phyloP scores from a whole-genome alignment of 2,888 invertebrate genomes.

The Adela reaumurella region DNA sequence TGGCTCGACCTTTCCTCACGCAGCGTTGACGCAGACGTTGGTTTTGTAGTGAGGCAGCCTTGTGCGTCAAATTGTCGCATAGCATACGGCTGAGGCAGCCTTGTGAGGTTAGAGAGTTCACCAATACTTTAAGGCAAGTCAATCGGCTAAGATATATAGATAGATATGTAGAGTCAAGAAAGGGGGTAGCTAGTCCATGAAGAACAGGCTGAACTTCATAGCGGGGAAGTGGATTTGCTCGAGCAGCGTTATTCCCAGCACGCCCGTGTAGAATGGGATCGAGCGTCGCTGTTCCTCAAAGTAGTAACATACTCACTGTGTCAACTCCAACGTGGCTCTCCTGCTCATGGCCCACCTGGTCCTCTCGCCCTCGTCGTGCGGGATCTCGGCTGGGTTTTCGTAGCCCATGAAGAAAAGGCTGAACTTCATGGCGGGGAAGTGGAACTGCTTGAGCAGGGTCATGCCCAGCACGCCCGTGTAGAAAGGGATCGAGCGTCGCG shows the following conservation, averaged over 20 bases:
- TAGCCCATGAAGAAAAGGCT: conserved; percentile 90
- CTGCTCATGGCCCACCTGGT: conserved; percentile 75
- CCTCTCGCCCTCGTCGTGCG: conserved; percentile 65
- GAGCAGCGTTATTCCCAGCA: conserved; percentile 87
- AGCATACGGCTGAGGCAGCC: too few relatives aligned
- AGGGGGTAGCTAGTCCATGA: conserved; percentile 93
- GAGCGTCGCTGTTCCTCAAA: conserved; percentile 85
- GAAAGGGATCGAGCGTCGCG: conserved; percentile 80
- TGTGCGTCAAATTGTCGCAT: too few relatives aligned
- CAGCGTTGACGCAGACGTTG: too few relatives aligned
- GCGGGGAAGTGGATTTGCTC: conserved; percentile 85
- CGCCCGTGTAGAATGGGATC: conserved; percentile 85
- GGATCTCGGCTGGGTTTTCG: conserved; percentile 71
- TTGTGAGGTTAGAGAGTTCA: too few relatives aligned
- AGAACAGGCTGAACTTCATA: conserved; percentile 88
- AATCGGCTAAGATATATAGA: too few relatives aligned
- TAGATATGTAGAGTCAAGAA: too few relatives aligned
- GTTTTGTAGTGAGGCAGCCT: too few relatives aligned
- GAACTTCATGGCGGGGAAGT: conserved; percentile 87
- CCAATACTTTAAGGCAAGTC: too few relatives aligned
- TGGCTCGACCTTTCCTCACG: too few relatives aligned
- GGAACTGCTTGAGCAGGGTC: conserved; percentile 81
- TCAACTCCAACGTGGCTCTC: conserved; percentile 86
- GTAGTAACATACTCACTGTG: conserved; percentile 92
- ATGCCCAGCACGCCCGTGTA: conserved; percentile 90